Evolutionary conservation across 30 jellyfish, hydroid and myxozoan genomes (phyloP), one percentile per base, ranked within the genome.

Genomic region (Pelagia noctiluca): DNA sequence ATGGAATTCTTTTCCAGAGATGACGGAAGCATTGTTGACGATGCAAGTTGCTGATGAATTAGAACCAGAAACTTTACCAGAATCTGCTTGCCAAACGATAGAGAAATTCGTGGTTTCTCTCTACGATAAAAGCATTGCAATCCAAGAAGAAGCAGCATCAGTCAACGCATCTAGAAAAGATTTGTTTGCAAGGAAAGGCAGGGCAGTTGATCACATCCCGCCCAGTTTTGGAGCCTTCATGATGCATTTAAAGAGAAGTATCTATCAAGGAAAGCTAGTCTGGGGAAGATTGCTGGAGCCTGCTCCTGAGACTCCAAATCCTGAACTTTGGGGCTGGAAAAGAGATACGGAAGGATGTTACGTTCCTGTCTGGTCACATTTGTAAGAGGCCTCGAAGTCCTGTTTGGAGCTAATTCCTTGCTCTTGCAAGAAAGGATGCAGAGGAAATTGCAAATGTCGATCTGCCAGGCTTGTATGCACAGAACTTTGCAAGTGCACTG

Each of bases 1-100:
- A 16, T 42, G 57, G 57, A 42, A 42, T 42, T 42, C 78, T n/a
- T 42, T 42, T 42, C 57, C 57, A 22, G 72, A 60, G 72, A 60
- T 12, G 72, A n/a, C 72, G 30, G 35, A n/a, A 60, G 22, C 72
- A n/a, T 60, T 60, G 35, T 60, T 60, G 21, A 24, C 35, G 72
- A n/a, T 8, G 34, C 22, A 60, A 60, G 57, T 5, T 42, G 57
- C 16, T 42, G 57, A 42, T 42, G 57, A 42, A 42, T n/a, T n/a
- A 5, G 8, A 42, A 16, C 12, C 57, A 42, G 57, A 42, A 42
- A 42, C 57, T 42, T 16, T 42, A 16, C 57, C 8, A 42, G 57
- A 42, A 16, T 42, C 57, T 42, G 57, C 57, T 42, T 42, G 57
- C 16, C 57, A 42, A 16, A 42, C 57, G 16, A 42, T 42, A 42